Evolutionary conservation across 2,888 invertebrate genomes (phyloP).

Genomic region (Drosophila sordidula): DNA sequence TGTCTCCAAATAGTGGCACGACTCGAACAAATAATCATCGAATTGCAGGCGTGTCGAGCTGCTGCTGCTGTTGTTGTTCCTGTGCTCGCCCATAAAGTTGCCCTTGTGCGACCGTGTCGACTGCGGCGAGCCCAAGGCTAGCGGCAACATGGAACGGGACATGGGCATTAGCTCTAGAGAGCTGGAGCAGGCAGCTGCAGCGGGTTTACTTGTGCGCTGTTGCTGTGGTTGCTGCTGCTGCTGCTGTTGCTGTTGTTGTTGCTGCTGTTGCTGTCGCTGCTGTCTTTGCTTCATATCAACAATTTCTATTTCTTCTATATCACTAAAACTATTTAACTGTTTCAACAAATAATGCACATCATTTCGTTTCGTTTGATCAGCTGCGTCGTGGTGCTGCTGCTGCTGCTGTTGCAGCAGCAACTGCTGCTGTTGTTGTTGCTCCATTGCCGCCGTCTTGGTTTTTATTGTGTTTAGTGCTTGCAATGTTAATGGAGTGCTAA

Average conservation of each 20-base stretch:
- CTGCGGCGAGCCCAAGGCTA: conserved; percentile 61
- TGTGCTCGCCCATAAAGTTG: conserved; percentile 50
- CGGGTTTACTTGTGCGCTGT: conserved; percentile 42
- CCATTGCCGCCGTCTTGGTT: conserved; percentile 62
- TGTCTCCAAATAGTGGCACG: conserved; percentile 85
- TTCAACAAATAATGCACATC: conserved; percentile 86
- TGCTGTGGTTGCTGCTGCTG: conserved; percentile 40
- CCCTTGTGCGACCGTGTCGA: conserved; percentile 82
- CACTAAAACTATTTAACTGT: conserved; percentile 86
- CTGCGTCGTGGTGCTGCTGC: conserved; percentile 72
- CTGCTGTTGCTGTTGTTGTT: conserved; percentile 44
- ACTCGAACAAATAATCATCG: conserved; percentile 84
- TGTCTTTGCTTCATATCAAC: conserved; percentile 85
- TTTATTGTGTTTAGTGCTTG: conserved; percentile 70
- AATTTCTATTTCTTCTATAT: conserved; percentile 86
- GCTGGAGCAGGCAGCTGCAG: conserved; percentile 80
- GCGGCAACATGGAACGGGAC: conserved; percentile 54
- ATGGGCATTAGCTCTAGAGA: conserved; percentile 79
- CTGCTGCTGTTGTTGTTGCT: conserved; percentile 33
- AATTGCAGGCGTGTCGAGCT: conserved; percentile 78
- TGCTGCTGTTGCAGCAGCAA: conserved; percentile 34
- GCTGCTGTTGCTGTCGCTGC: conserved; percentile 69
- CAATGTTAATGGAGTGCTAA: conserved; percentile 81
- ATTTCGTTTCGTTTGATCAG: conserved; percentile 85
- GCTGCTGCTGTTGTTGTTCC: conserved; percentile 16